Evolutionary conservation across 2,113 vertebrate genomes (phyloP), one percentile per base, ranked within the genome.

Genomic region (Alligator sinensis): DNA sequence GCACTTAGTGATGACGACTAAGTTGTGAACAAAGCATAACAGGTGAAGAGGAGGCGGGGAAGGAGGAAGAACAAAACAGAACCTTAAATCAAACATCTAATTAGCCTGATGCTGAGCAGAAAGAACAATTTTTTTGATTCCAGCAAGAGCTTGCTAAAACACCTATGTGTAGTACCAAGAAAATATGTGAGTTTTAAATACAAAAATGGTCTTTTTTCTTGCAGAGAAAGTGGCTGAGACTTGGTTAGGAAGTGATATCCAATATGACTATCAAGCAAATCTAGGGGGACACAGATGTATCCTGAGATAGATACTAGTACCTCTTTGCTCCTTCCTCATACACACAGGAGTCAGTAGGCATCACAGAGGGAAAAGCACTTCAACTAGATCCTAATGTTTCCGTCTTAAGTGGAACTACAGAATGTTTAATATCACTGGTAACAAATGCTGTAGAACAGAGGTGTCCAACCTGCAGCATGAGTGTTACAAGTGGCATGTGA

Each of bases 1-100:
- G 54, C 94, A 74, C 77, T 66, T 25, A 88, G 77, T 13, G 84
- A 91, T 93, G 90, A 89, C 25, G 54, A 22, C 27, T 76, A 74
- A 27, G 75, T 68, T 61, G 77, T 34, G 2, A 4, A 2, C 6
- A n/a, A 30, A 77, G 75, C 0, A 0, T 34, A 64, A 63, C 10
- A 19, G 74, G 84, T 90, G 63, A 47, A 57, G 47, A 7, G 47
- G 38, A 38, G 38, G 38, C 38, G 7, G 38, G 38, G 38, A 9
- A 47, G 47, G 47, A 47, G 47, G 92, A 60, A 83, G 68, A 57
- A 12, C 58, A 6, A 85, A 95, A 28, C 1, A 25, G 28, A 24
- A 34, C 30, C 47, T 47, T 47, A 47, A 47, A 47, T 47, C 47
- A 47, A 88, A 17, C 30, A 87, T 78, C 79, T 59, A 18, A 22